phyloP scores from a whole-genome alignment of 2,888 invertebrate genomes.

The Calephelis perditalis region DNA sequence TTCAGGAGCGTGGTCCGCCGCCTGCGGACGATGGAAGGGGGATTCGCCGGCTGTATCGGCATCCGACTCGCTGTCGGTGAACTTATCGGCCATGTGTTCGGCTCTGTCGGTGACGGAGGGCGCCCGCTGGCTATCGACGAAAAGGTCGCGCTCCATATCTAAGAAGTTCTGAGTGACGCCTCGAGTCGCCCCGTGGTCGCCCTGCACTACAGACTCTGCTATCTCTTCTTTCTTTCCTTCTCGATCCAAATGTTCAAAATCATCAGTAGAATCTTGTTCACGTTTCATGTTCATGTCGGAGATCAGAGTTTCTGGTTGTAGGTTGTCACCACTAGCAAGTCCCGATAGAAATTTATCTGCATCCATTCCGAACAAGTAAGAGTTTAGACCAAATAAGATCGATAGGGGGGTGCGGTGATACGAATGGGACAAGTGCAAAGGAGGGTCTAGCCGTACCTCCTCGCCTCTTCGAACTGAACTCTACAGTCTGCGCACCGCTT shows the following conservation, averaged over 20 bases:
- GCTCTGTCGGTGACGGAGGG: slow-evolving; percentile 52
- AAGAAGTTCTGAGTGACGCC: slow-evolving; percentile 63
- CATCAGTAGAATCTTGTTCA: slow-evolving; percentile 84
- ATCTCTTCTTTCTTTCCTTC: slow-evolving; percentile 63
- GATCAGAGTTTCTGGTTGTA: slow-evolving; percentile 31
- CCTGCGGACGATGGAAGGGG: slow-evolving; percentile 54
- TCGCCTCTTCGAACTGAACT: slow-evolving; percentile 60
- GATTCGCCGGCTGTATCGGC: slow-evolving; percentile 69
- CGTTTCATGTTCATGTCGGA: slow-evolving; percentile 57
- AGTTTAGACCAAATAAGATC: slow-evolving; percentile 40
- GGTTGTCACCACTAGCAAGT: slow-evolving; percentile 54
- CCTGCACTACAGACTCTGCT: slow-evolving; percentile 49
- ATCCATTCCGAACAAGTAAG: slow-evolving; percentile 47
- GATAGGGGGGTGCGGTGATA: slow-evolving; percentile 50
- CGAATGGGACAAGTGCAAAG: slow-evolving; percentile 39
- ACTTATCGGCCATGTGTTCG: slow-evolving; percentile 73
- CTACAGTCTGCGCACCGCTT: slow-evolving; percentile 36
- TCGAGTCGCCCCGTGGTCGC: slow-evolving; percentile 37
- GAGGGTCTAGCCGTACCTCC: slow-evolving; percentile 59
- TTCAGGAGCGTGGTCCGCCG: slow-evolving; percentile 26
- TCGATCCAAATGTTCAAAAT: slow-evolving; percentile 85
- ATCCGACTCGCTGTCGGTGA: slow-evolving; percentile 79
- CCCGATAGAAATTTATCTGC: slow-evolving; percentile 55
- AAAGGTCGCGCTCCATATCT: slow-evolving; percentile 70
- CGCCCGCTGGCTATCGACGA: slow-evolving; percentile 53